These are phyloP conservation scores for Catharus fuscescens DNA, from an alignment of 2,113 vertebrate species.

Conservation along the genomic window DNA sequence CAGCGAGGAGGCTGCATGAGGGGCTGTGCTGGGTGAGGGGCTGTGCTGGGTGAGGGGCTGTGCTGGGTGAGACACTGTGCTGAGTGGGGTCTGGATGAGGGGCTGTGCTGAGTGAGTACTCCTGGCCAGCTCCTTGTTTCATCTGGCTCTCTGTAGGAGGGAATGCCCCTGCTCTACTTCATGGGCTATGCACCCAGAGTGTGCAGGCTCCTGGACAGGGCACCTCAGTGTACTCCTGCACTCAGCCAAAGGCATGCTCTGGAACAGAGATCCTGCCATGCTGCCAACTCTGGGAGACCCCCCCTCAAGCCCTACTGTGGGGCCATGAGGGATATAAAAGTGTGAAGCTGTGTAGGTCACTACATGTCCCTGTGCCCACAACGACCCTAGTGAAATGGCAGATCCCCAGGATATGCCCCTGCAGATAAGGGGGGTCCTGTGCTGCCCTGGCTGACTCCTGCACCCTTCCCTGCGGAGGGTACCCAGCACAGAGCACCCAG, in stretches of 20 bases:
- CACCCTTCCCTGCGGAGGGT: background rate
- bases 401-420: background rate
- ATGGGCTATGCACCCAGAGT: background rate
- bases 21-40: background rate
- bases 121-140: background rate
- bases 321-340: background rate
- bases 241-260: background rate
- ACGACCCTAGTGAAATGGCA: rapidly evolving
- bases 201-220: background rate
- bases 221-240: background rate
- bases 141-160: background rate
- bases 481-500: background rate
- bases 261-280: background rate
- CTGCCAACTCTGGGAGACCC: background rate
- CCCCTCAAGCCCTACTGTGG: too few species aligned
- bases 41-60: background rate
- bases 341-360: background rate
- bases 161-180: background rate
- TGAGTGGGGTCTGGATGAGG: background rate
- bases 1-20: background rate
- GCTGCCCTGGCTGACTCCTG: background rate
- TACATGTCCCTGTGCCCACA: rapidly evolving
- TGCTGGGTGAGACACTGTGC: background rate
- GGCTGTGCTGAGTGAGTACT: background rate
- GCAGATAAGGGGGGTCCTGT: rapidly evolving